Evolutionary conservation across 2,113 vertebrate genomes (phyloP), one percentile per base, ranked within the genome.

Genomic region (Sigmodon hispidus): DNA sequence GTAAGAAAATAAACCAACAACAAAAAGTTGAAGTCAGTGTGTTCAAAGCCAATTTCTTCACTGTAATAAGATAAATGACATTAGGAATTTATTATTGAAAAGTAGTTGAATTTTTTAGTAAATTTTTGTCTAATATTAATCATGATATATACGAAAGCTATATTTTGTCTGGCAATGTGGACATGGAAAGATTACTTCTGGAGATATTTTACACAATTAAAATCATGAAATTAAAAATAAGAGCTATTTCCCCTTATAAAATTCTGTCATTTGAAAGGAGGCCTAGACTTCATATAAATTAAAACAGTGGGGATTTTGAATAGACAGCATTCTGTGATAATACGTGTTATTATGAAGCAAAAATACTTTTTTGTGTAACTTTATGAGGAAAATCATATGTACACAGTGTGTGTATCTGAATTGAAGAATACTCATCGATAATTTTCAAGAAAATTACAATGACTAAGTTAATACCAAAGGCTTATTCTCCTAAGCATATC

Each of bases 71-170:
- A 95, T 88, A 81, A 94, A 59, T 59, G 43, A 13, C 16, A 83
- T 81, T 76, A 73, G 1, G 2, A 72, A 89, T 87, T 94, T 84
- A 70, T 26, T 65, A 22, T 50, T 85, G 16, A 57, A 89, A 69
- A 73, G 1, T 79, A 91, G 69, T 90, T 79, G 59, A 86, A 79
- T 67, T 1, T 55, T 1, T 40, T 43, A 87, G 79, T 2, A 65
- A 70, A 94, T 57, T 13, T 59, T 96, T 57, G 70, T 7, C 16
- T 89, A 12, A 86, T 63, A 89, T 93, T 48, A 83, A 10, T 88
- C 69, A 61, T n/a, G 26, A 65, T 80, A 1, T 85, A 31, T 57
- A n/a, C 88, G 26, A 90, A 36, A 1, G 7, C 19, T 73, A 29
- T 19, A 50, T 31, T 94, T 88, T 90, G n/a, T 92, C 4, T 73